Evolutionary conservation across 2,113 vertebrate species (phyloP), one percentile per base, ranked within the genome.

Genomic region (Arvicanthis niloticus): DNA sequence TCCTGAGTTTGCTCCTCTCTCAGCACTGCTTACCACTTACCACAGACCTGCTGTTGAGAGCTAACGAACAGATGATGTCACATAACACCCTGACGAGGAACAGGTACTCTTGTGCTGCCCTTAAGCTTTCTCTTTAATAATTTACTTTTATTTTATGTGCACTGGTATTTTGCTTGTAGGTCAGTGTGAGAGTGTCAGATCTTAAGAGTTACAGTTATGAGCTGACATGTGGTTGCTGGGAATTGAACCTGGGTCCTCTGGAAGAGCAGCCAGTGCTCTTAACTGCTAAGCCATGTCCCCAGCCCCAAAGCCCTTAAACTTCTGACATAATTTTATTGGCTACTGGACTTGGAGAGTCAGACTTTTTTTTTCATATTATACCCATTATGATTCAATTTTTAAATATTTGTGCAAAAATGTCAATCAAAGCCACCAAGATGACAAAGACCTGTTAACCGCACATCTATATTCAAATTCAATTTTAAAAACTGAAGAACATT

Each of bases 371-470:
- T 77, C 45, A 91, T 94, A 89, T 92, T 92, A 91, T 29, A 73
- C 6, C 26, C 40, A 62, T 45, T 56, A 76, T 22, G 65, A 48
- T 89, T 94, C 82, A 93, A 82, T 65, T 92, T 93, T 94, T 48
- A 80, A 24, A 96, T 89, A 92, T 7, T 56, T 87, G 67, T 80
- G 82, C 16, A 96, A 93, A 93, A 56, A 68, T 90, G 77, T 95
- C 51, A 81, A 70, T 5, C 72, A 90, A 81, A 92, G 9, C 76
- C n/a, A 67, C 24, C 84, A 81, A 88, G 48, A 95, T 15, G 17
- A 65, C 51, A 92, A 89, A 89, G 40, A 72, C 40, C 58, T 91
- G 0, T 60, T 82, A 96, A 70, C 9, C 89, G 21, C 58, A 65
- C 16, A 93, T 45, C 34, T 75, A 72, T 37, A 51, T 92, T 93